Evolutionary conservation across 2,888 invertebrate species (phyloP).

Genomic region (Drosophila quinaria): DNA sequence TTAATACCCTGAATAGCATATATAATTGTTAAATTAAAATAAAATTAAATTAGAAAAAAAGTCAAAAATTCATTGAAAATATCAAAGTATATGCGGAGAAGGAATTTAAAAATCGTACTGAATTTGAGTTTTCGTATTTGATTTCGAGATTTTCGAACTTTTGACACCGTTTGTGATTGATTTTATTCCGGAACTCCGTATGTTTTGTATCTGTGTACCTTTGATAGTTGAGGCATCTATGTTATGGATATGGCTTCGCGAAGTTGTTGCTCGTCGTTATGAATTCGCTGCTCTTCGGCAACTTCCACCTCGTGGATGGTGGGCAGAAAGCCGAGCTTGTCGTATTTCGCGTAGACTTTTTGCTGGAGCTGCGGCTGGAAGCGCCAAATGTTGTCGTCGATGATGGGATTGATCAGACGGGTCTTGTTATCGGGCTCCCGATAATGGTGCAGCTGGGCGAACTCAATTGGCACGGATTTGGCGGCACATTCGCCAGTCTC

Average conservation of each 20-base stretch:
- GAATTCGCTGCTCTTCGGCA: slow-evolving; percentile 23
- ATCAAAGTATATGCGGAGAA: too few relatives aligned
- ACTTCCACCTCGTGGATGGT: slow-evolving; percentile 25
- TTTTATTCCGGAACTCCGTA: too few relatives aligned
- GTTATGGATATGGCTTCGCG: slow-evolving; percentile 32
- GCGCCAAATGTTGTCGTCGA: slow-evolving; percentile 94
- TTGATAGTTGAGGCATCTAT: slow-evolving; percentile 6
- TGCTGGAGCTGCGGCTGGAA: slow-evolving; percentile 91
- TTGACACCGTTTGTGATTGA: too few relatives aligned
- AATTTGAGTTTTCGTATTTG: too few relatives aligned
- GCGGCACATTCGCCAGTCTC: slow-evolving; percentile 90
- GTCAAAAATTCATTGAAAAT: too few relatives aligned
- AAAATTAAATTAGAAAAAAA: too few relatives aligned
- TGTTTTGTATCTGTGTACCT: too few relatives aligned
- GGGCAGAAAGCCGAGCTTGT: slow-evolving; percentile 88
- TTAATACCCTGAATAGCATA: too few relatives aligned
- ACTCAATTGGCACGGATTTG: slow-evolving; percentile 91
- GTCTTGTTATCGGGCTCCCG: slow-evolving; percentile 93
- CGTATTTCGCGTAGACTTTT: slow-evolving; percentile 82
- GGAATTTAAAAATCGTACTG: too few relatives aligned
- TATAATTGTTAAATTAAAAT: too few relatives aligned
- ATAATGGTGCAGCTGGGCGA: slow-evolving; percentile 97
- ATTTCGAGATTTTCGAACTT: too few relatives aligned
- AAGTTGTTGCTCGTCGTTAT: slow-evolving; percentile 42
- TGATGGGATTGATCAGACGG: slow-evolving; percentile 91